Evolutionary conservation across 2,113 vertebrate genomes (phyloP), one percentile per base, ranked within the genome.

Genomic region (Mixornis gularis): DNA sequence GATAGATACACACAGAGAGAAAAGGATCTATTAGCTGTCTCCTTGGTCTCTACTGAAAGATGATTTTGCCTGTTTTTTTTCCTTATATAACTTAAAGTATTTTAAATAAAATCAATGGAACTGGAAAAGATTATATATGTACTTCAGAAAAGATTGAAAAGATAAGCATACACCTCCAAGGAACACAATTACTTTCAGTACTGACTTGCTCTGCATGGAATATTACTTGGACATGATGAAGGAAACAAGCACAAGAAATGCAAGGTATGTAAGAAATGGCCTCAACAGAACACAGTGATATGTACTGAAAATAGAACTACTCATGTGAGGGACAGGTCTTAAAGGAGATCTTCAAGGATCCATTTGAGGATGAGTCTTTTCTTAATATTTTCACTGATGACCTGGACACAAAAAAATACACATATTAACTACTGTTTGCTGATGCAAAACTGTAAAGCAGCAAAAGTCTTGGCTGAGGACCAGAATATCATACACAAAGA

Each of bases 21-120:
- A 84, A 73, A 83, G 15, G 11, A 84, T 17, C 12, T 66, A 30
- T 66, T 70, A 78, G 18, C 29, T 60, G n/a, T 30, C 34, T 63
- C 19, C 43, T 66, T 56, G 34, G 7, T 59, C 60, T 55, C 60
- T 63, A 71, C 8, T 7, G 5, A 89, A 78, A 72, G 3, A 66
- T 25, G 1, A 71, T 63, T 73, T 81, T 77, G 25, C 17, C 32
- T 34, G 1, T 8, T 79, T 64, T 79, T 79, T 71, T 62, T 12
- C 36, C 27, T 12, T 30, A n/a, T 69, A 76, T 27, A 83, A 49
- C 16, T 53, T 58, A 36, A 0, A 58, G 44, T 58, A 78, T 65
- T 94, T 81, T 55, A 92, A 91, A 83, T 62, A 94, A 92, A 93
- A 80, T 9, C 13, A 77, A 44, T 20, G 48, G 16, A 89, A 92